phyloP scores from a whole-genome alignment of 2,888 invertebrate species.

The Phyllotreta striolata region DNA sequence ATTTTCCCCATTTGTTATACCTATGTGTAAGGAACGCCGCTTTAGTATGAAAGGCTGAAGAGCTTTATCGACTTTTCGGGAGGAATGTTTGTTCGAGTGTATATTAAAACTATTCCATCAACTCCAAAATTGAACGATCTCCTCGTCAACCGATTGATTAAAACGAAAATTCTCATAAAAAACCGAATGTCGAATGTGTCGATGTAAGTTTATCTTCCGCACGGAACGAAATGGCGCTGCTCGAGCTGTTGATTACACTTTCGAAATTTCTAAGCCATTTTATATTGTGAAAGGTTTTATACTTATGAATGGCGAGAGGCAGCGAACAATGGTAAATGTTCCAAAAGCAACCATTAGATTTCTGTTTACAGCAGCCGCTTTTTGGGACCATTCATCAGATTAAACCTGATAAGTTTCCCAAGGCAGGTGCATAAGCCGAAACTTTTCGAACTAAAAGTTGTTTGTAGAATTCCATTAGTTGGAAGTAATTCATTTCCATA shows the following conservation, averaged over 20 bases:
- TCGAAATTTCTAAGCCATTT: conserved; percentile 22
- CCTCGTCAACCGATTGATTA: too few relatives aligned
- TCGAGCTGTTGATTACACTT: conserved; percentile 24
- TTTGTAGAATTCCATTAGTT: conserved; percentile 47
- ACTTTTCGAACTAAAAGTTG: conserved; percentile 50
- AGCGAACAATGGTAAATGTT: conserved; percentile 43
- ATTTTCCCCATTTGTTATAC: too few relatives aligned
- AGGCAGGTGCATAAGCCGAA: conserved; percentile 49
- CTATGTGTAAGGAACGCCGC: too few relatives aligned
- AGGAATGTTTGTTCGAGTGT: too few relatives aligned
- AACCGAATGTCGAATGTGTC: too few relatives aligned
- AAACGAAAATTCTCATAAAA: too few relatives aligned
- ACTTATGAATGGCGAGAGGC: conserved; percentile 42
- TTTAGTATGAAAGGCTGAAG: too few relatives aligned
- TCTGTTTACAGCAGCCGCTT: conserved; percentile 47
- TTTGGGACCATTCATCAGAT: conserved; percentile 49
- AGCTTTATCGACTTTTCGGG: too few relatives aligned
- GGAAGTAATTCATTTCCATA: conserved; percentile 44
- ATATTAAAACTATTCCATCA: too few relatives aligned
- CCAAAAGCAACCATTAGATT: conserved; percentile 41
- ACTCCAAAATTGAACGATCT: too few relatives aligned
- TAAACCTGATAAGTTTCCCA: conserved; percentile 50
- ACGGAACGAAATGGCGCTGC: not conserved
- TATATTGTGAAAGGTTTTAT: conserved; percentile 41
- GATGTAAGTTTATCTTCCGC: too few relatives aligned